Evolutionary conservation across 2,888 invertebrate genomes (phyloP).

Genomic region (Orchesellides sinensis): DNA sequence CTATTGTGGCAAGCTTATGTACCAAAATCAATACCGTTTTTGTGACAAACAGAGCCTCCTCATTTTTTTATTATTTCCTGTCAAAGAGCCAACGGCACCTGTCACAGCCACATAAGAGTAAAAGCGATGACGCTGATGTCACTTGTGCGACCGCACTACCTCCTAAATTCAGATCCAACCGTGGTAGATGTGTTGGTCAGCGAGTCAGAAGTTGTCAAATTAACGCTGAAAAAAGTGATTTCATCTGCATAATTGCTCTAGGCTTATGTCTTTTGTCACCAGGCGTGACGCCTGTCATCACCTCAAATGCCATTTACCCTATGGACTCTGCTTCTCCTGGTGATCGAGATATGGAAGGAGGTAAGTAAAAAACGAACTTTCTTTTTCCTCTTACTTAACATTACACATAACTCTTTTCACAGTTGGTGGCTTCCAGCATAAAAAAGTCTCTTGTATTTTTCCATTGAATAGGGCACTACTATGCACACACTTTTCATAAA

Average conservation of each 20-base stretch:
- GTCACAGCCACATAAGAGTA: conserved; percentile 24
- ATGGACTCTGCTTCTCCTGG: conserved; percentile 67
- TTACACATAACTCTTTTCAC: not conserved
- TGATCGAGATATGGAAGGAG: conserved; percentile 56
- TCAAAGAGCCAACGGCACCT: conserved; percentile 44
- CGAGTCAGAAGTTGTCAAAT: conserved; percentile 74
- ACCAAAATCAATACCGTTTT: conserved; percentile 16
- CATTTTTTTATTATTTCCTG: conserved; percentile 11
- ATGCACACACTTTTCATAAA: conserved; percentile 26
- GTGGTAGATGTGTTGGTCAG: conserved; percentile 27
- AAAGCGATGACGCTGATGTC: not conserved
- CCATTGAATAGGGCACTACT: not conserved
- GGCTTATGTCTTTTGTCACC: conserved; percentile 72
- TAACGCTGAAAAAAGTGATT: conserved; percentile 74
- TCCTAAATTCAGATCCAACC: not conserved
- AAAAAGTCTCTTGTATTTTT: conserved; percentile 19
- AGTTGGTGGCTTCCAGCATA: not conserved
- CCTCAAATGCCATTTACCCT: conserved; percentile 72
- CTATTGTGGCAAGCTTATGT: conserved; percentile 18
- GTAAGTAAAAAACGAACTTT: conserved; percentile 35
- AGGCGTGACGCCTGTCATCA: conserved; percentile 73
- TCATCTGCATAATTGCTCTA: conserved; percentile 74
- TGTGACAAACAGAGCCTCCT: not conserved
- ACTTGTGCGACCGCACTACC: not conserved
- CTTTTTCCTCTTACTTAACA: not conserved